Base-by-base conservation (phyloP, 2,888 invertebrate species). In the Drosophila algonquin region DNA sequence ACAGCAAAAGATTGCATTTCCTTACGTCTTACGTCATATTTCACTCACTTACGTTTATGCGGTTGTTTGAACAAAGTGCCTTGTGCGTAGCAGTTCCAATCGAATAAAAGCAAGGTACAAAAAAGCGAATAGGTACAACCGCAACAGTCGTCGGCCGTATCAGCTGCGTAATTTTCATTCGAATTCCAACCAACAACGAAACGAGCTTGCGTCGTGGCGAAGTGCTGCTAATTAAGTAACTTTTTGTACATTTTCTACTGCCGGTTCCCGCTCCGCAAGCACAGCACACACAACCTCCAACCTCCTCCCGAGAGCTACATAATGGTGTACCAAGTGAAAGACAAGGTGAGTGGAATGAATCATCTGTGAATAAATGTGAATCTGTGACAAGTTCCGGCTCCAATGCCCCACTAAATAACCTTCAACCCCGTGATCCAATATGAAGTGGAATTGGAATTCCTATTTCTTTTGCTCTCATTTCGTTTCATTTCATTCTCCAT, bases 291-390 rank as follows among this genome's bases (percentile, higher is more conserved):
- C 40, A 51, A 21, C 58, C 52, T 18, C 57, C 68, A 91, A 89
- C 87, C 40, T 14, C 14, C 40, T 6, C 24, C 24, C 24, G 5
- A 24, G n/a, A 40, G 40, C 40, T n/a, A 40, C 40, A 40, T 40
- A 40, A 91, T 91, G 91, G 91, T 91, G 79, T 90, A 91, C 80
- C 63, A 81, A 62, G 90, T 91, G 21, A 91, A 90, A 78, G 87
- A 77, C 81, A 77, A 79, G 87, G 91, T 91, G 81, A 90, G 91
- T 81, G 69, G 69, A 7, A 40, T 35, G 35, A 40, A 40, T 40
- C 32, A 44, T 18, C 50, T 9, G 18, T 12, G 16, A 2, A 35
- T 46, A 52, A 50, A 51, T 48, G 45, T 30, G 40, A 21, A 46
- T 53, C 1, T 30, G 35, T 4, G 35, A 12, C 35, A 21, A 46